Conservation (phyloP, 2,797 vertebrate genomes). For the Streptopelia turtur region DNA sequence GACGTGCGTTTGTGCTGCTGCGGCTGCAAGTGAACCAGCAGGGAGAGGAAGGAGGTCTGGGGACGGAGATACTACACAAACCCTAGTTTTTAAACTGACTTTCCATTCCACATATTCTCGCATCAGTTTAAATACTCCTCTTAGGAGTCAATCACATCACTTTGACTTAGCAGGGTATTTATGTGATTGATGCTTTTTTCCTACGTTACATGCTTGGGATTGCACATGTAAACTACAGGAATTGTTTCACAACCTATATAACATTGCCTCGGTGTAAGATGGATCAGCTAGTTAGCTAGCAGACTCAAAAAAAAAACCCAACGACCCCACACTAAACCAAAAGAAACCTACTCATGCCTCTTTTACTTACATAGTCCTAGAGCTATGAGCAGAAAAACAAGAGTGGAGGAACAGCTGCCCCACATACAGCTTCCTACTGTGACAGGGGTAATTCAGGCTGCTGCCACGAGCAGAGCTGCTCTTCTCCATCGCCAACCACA, state of each 20-base stretch:
- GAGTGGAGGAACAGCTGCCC: background rate
- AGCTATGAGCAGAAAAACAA: background rate
- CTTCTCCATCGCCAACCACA: background rate
- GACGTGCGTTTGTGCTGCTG: background rate
- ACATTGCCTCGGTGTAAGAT: accelerated
- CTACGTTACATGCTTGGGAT: background rate
- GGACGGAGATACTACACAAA: background rate
- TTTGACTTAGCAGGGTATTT: background rate
- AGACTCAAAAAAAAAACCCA: background rate
- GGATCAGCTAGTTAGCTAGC: background rate
- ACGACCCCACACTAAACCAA: background rate
- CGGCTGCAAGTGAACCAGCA: background rate
- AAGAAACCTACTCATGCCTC: background rate
- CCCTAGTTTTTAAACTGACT: background rate
- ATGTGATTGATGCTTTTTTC: background rate
- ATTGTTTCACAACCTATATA: background rate
- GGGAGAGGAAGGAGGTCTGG: background rate
- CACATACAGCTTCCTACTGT: accelerated
- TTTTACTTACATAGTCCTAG: background rate
- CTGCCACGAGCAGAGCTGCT: background rate
- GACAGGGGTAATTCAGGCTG: background rate
- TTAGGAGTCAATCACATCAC: background rate
- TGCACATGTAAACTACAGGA: background rate
- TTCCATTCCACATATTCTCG: background rate
- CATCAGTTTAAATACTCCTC: background rate